Percentiles rank a stretch among this genome's conserved stretches.
These are phyloP conservation scores for Halictus ligatus DNA, from an alignment of 2,888 invertebrate species.

Conservation along the genomic window DNA sequence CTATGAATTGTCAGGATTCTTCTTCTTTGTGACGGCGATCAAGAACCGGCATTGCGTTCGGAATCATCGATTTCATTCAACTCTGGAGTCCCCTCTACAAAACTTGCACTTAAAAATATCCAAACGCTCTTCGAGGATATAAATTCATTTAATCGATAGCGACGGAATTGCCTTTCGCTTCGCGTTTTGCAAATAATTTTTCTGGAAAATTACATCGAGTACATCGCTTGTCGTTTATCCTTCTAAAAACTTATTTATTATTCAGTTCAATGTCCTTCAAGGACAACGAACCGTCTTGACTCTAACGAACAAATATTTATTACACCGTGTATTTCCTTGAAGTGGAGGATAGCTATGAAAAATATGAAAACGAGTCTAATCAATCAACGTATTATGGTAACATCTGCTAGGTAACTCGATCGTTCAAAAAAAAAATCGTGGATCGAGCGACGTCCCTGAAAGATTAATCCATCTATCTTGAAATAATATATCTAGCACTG, in stretches of 20 bases:
- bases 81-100: background rate
- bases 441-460: too few species aligned
- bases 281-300: background rate
- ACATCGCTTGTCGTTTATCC: too few species aligned
- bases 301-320: background rate
- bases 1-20: slow-evolving; percentile 15
- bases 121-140: background rate
- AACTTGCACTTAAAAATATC: background rate
- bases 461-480: too few species aligned
- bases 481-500: too few species aligned
- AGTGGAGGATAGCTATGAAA: too few species aligned
- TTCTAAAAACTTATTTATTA: background rate
- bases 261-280: background rate
- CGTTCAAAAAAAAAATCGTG: too few species aligned
- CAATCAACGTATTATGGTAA: too few species aligned
- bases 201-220: background rate
- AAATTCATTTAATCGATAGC: background rate
- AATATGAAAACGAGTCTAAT: too few species aligned
- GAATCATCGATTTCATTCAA: background rate
- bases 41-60: background rate
- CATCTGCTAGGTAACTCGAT: too few species aligned
- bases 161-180: background rate
- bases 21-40: slow-evolving; percentile 22
- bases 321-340: background rate
- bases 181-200: background rate